Evolutionary conservation across 1,140 invertebrate species (phyloP).

Genomic region (Lanistes nyassanus): DNA sequence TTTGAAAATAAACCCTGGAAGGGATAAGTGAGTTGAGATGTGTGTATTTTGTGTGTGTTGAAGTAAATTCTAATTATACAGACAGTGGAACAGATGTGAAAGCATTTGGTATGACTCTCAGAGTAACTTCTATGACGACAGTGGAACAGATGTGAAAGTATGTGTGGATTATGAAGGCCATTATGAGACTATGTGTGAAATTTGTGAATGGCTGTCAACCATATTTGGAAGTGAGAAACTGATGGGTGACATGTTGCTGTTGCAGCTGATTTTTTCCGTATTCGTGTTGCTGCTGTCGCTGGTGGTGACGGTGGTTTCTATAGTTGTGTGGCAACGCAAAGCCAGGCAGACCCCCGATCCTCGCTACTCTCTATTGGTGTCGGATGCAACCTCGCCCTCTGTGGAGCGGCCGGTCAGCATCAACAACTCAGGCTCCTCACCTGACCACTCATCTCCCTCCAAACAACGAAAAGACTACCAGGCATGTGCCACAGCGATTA

Average conservation of each 20-base stretch:
- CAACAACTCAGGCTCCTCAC: background rate
- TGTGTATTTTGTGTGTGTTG: no score
- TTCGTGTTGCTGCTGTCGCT: constrained; percentile 42
- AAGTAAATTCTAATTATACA: no score
- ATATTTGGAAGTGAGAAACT: no score
- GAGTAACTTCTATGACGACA: no score
- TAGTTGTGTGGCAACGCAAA: constrained; percentile 81
- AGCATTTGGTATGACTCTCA: no score
- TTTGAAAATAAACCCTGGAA: no score
- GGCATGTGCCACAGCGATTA: background rate
- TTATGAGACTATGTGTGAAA: no score
- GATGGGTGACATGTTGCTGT: constrained; percentile 42
- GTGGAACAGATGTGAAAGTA: no score
- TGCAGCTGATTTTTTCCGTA: constrained; percentile 62
- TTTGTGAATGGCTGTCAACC: no score
- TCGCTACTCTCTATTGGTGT: background rate
- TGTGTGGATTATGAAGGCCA: no score
- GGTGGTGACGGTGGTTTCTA: constrained; percentile 74
- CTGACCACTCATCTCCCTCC: background rate
- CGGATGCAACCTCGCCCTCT: background rate
- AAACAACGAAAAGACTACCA: background rate
- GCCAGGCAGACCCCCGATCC: constrained; percentile 44
- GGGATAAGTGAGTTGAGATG: no score
- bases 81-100: no score
- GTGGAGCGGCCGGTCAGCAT: background rate